Conservation (phyloP, 2,113 vertebrate species). For the Siniperca knerii region DNA sequence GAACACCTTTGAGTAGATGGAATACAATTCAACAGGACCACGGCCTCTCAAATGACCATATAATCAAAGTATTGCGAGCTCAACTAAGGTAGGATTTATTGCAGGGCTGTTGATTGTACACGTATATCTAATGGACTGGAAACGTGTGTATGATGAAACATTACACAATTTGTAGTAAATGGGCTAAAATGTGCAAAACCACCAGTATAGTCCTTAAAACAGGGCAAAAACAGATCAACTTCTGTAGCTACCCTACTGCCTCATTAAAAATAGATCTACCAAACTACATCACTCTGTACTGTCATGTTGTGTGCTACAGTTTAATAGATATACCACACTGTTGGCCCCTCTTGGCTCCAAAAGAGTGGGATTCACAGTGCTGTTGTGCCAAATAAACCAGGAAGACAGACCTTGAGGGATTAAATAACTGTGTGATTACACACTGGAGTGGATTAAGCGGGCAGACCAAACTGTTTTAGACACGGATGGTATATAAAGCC, state of each 20-base stretch:
- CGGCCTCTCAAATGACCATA: background rate
- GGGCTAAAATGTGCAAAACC: conserved; percentile 12
- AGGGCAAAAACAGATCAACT: background rate
- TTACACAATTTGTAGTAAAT: background rate
- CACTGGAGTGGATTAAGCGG: background rate
- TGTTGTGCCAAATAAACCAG: conserved; percentile 23
- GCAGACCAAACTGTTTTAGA: background rate
- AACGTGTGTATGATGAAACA: background rate
- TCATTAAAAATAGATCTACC: conserved; percentile 37
- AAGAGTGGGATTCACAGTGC: conserved; percentile 24
- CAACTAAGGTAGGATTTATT: background rate
- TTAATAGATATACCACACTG: background rate
- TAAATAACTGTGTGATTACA: background rate
- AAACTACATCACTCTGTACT: conserved; percentile 6
- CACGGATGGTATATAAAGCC: background rate
- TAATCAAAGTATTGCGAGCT: background rate
- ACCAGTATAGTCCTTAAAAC: background rate
- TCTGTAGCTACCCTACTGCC: background rate
- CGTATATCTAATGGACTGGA: background rate
- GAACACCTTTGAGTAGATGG: background rate
- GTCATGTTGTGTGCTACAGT: background rate
- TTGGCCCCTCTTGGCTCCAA: background rate
- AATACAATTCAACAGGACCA: background rate
- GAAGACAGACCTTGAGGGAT: conserved; percentile 2
- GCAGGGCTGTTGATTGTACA: background rate